A percentile compares a stretch with the other conserved stretches of the same genome.
These are phyloP conservation scores for Syrphus vitripennis DNA, from an alignment of 2,888 invertebrate species.

Conservation along the genomic window DNA sequence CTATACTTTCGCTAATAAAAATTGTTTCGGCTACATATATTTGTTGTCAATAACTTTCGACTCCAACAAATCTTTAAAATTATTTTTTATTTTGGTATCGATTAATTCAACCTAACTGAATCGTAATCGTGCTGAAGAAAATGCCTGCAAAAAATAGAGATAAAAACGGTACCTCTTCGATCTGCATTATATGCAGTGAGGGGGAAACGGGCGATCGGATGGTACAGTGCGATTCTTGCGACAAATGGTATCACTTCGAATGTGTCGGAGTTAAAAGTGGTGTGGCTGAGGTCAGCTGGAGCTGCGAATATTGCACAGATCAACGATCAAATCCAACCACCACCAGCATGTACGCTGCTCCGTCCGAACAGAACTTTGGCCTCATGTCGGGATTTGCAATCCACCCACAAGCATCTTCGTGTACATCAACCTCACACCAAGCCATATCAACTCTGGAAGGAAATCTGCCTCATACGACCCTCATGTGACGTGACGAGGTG, in stretches of 20 bases:
- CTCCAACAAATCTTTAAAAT: slow-evolving; percentile 21
- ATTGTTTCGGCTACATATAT: background rate
- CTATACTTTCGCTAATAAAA: background rate
- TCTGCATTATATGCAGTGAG: background rate
- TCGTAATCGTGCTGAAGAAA: background rate
- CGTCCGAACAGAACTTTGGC: background rate
- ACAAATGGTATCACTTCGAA: slow-evolving; percentile 4
- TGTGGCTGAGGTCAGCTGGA: background rate
- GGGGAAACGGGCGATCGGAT: slow-evolving; percentile 10
- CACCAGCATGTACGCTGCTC: background rate
- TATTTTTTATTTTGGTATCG: background rate
- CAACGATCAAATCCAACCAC: too few species aligned
- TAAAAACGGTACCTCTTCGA: background rate
- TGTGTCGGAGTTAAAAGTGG: background rate
- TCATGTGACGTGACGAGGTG: too few species aligned
- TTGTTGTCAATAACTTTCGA: background rate
- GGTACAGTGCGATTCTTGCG: too few species aligned
- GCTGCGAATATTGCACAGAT: background rate
- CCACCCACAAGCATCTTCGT: background rate
- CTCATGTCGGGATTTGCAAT: background rate
- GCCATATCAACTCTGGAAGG: background rate
- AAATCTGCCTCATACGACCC: background rate
- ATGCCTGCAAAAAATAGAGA: background rate
- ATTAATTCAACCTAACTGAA: background rate
- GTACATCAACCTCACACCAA: background rate